These are phyloP conservation scores for Eilema sororculum DNA, from an alignment of 2,888 invertebrate species.

Conservation along the genomic window DNA sequence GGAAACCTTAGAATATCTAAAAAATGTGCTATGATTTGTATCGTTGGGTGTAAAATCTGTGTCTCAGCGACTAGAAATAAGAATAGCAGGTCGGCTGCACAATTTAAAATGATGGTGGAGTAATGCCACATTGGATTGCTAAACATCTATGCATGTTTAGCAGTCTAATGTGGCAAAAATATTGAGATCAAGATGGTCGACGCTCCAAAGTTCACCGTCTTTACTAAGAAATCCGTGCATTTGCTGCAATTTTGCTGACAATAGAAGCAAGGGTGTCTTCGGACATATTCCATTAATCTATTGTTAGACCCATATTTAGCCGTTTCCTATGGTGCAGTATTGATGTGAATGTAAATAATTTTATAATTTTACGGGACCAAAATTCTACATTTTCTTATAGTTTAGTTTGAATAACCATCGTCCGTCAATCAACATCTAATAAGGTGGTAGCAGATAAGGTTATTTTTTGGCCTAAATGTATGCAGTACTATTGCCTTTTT, in stretches of 20 bases:
- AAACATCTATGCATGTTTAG: too few species aligned
- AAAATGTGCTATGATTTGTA: background rate
- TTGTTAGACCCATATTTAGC: background rate
- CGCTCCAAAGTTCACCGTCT: background rate
- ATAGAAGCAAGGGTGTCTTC: background rate
- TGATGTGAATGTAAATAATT: too few species aligned
- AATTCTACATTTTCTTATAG: too few species aligned
- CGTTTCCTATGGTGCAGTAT: too few species aligned
- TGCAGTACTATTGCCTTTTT: too few species aligned
- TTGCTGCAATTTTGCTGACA: conserved; percentile 1
- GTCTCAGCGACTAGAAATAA: background rate
- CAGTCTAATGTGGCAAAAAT: background rate
- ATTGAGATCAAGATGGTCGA: background rate
- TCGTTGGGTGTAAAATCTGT: background rate
- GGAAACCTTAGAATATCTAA: background rate
- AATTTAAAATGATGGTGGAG: background rate
- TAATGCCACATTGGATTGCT: background rate
- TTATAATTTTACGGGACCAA: too few species aligned
- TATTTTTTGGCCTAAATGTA: too few species aligned
- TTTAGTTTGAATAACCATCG: too few species aligned
- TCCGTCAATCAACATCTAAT: too few species aligned
- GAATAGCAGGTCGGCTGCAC: too few species aligned
- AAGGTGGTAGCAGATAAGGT: too few species aligned
- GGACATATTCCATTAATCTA: background rate
- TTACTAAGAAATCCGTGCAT: background rate